phyloP scores from a whole-genome alignment of 2,797 vertebrate genomes.

The Tadarida brasiliensis region DNA sequence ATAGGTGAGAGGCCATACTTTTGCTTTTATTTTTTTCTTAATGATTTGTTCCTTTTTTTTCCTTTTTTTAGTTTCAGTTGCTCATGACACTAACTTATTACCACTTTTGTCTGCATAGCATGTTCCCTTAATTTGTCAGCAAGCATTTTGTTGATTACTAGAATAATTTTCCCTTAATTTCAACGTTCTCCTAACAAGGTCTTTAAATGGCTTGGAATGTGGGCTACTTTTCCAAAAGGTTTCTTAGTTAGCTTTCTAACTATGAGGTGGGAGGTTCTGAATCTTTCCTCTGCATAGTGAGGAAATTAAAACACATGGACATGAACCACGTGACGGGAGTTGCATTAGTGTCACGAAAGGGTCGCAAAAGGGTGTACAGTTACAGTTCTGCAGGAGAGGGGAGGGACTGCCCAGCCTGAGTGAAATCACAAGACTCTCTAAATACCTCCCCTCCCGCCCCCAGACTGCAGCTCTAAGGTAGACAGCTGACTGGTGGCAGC shows the following conservation, averaged over 20 bases:
- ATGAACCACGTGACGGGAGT: background rate
- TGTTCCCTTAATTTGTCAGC: conserved; percentile 5
- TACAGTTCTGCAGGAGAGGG: background rate
- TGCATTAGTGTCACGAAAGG: background rate
- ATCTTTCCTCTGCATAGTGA: background rate
- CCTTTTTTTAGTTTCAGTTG: background rate
- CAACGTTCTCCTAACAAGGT: background rate
- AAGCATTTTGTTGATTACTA: conserved; percentile 1
- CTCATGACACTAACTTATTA: background rate
- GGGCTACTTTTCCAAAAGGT: background rate
- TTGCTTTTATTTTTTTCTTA: background rate
- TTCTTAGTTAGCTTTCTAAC: background rate
- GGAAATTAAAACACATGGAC: background rate
- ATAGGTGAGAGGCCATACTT: background rate
- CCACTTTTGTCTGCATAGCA: background rate
- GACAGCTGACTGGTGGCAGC: background rate
- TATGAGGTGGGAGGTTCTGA: background rate
- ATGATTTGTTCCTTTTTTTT: background rate
- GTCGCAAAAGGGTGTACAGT: background rate
- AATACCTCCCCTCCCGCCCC: background rate
- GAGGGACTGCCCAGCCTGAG: background rate
- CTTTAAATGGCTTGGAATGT: background rate
- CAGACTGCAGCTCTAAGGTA: background rate
- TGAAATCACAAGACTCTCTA: background rate
- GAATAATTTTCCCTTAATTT: background rate